These are phyloP conservation scores for Amphilophus citrinellus DNA, from an alignment of 2,113 vertebrate genomes.

Conservation along the genomic window DNA sequence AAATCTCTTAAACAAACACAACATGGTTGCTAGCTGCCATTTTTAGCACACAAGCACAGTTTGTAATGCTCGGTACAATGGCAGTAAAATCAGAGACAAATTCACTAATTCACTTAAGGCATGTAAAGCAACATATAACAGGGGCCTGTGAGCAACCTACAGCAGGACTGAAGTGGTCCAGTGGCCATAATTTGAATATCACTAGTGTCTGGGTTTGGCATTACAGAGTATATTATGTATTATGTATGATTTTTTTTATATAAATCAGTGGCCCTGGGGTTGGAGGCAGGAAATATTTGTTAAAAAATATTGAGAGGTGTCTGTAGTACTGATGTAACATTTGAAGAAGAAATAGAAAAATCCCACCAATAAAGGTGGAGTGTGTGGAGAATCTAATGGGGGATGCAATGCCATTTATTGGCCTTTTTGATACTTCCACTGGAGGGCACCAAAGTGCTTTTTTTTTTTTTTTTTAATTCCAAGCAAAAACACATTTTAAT, in stretches of 20 bases:
- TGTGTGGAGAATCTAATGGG: neutral
- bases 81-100: neutral
- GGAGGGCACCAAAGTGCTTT: neutral
- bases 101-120: neutral
- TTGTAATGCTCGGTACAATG: neutral
- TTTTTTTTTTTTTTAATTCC: neutral
- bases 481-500: neutral
- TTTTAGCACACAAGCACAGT: neutral
- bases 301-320: neutral
- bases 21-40: neutral
- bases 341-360: neutral
- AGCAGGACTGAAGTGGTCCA: neutral
- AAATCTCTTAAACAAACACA: constrained; percentile 4
- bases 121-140: neutral
- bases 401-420: neutral
- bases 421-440: neutral
- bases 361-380: neutral
- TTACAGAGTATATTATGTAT: neutral
- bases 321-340: neutral
- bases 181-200: neutral
- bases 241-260: too few relatives aligned
- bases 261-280: neutral
- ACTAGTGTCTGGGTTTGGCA: neutral
- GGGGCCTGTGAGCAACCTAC: neutral
- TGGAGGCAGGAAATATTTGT: neutral